A percentile compares a stretch with the other conserved stretches of the same genome.
Conservation (phyloP, 1,140 invertebrate species). For the Achroia grisella region DNA sequence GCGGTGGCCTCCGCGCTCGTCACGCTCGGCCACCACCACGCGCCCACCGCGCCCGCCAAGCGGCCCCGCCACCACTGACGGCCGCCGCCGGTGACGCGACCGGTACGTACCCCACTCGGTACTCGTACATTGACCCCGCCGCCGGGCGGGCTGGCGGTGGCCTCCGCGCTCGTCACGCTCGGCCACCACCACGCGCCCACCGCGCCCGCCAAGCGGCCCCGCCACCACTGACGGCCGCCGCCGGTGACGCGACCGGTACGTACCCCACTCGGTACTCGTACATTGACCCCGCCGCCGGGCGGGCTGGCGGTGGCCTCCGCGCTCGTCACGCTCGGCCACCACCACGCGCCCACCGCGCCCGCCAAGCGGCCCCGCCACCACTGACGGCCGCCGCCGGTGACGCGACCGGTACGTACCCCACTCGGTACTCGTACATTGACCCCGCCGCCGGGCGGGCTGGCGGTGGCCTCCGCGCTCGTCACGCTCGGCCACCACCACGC, state of each 20-base stretch:
- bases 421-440: no score
- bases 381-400: conserved; percentile 1
- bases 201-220: conserved; percentile 1
- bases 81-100: conserved; percentile 61
- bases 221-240: conserved; percentile 60
- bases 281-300: background rate
- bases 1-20: conserved; percentile 75
- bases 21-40: conserved; percentile 62
- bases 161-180: conserved; percentile 78
- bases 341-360: background rate
- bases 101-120: background rate
- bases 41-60: conserved; percentile 40
- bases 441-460: background rate
- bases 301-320: conserved; percentile 25
- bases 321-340: conserved; percentile 78
- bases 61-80: background rate
- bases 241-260: background rate
- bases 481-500: conserved; percentile 55
- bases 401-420: background rate
- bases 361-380: conserved; percentile 11
- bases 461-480: conserved; percentile 75
- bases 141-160: conserved; percentile 25
- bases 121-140: no score
- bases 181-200: conserved; percentile 50
- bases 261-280: no score